Evolutionary conservation across 2,888 invertebrate species (phyloP), one percentile per base, ranked within the genome.

Genomic region (Myathropa florea): DNA sequence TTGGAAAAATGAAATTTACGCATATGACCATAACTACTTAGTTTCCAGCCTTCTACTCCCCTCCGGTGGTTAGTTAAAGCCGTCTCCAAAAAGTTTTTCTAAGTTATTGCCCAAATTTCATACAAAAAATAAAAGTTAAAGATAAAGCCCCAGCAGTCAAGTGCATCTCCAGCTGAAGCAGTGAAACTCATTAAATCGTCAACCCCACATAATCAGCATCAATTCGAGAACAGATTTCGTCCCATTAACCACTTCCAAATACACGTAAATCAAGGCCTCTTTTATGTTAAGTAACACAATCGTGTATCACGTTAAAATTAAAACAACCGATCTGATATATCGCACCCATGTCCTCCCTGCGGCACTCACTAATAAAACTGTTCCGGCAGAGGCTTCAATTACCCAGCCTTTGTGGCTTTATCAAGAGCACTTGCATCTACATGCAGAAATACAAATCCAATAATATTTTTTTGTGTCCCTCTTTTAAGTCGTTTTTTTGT

Each of bases 351-450:
- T 7, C 7, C 18, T 7, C 2, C 4, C 39, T 12, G 14, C 36
- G n/a, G 55, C 61, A 24, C 21, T 46, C 57, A 39, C 75, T 80
- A 78, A 86, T 86, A 78, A 68, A 82, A 55, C 77, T 67, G 65
- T 82, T 68, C 64, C 72, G 57, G 61, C 46, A 24, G 67, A 36
- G 71, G 65, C 79, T 46, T 75, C 78, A 86, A 86, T 86, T 83
- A 86, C 71, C 26, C 53, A 64, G 70, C 68, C 75, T 46, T 82
- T 82, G 82, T 61, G 86, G 82, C 61, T 71, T 84, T 55, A 80
- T 78, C 79, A 75, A 64, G 68, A 70, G 57, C 70, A 30, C n/a
- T 46, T 30, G 14, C 46, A 46, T 64, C 14, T 76, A 18, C 28
- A 30, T 46, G 26, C 28, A 14, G 18, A 21, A 60, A 33, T 46